Evolutionary conservation across 2,888 invertebrate species (phyloP), one percentile per base, ranked within the genome.

Genomic region (Drosophila barbarae): DNA sequence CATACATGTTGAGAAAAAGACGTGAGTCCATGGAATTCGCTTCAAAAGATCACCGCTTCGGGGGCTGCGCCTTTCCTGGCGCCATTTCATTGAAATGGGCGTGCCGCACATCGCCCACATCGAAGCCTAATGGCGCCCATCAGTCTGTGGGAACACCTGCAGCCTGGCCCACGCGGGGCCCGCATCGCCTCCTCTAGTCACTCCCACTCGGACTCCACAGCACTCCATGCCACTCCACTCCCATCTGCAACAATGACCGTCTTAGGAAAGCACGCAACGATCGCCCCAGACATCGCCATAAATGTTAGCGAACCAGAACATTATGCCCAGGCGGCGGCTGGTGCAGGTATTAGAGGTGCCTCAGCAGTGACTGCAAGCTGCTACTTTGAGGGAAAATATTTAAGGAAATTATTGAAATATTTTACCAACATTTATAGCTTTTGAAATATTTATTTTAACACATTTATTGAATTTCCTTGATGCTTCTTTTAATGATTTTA

Each of bases 111-210:
- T 58, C 59, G 68, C 70, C 64, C 57, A 70, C 70, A 58, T 58
- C 34, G 53, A 54, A 58, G 58, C 54, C 58, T 58, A 78, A 83
- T 83, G 84, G 78, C 73, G 81, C 75, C 75, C 73, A 77, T 81
- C 76, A 73, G 84, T 84, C 78, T 80, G 41, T 63, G 70, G 69
- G 81, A 77, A 84, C 84, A 79, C 79, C 84, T 84, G 78, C 79
- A 77, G 64, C 28, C 28, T 34, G 32, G 58, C 81, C 84, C 80
- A 74, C 77, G 72, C 80, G 67, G 36, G 32, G 2, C 36, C 13
- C 39, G 34, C 44, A 44, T 21, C 35, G 36, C 28, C 44, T 44
- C 35, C 52, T 32, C 23, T 36, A 10, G 38, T 46, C 61, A 64
- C 71, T 50, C 44, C 61, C 63, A 50, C 50, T 61, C 30, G 36